These are phyloP conservation scores for Onychomys arenicola DNA, from an alignment of 2,797 vertebrate genomes.

Conservation along the genomic window DNA sequence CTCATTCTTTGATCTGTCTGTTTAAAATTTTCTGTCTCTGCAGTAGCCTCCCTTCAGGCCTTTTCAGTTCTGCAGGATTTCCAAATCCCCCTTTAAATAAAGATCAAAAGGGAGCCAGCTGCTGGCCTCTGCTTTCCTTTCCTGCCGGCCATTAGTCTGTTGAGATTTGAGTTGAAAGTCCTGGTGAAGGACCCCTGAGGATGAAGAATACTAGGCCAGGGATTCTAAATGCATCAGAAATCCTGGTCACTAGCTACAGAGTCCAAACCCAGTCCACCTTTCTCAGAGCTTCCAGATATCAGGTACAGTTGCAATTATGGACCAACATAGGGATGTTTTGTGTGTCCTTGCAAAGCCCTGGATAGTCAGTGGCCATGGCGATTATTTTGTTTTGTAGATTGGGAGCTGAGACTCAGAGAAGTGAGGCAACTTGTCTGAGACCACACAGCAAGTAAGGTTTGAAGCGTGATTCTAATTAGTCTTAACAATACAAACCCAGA, in stretches of 20 bases:
- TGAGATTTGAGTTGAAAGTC: slow-evolving; percentile 67
- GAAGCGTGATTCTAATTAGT: no score
- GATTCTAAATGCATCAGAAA: not conserved
- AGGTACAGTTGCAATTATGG: accelerated
- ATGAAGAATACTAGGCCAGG: accelerated
- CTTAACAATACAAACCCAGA: no score
- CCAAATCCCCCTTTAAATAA: slow-evolving; percentile 82
- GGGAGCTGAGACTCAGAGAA: not conserved
- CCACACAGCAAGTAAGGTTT: not conserved
- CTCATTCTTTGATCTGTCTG: slow-evolving; percentile 60
- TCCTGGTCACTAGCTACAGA: not conserved
- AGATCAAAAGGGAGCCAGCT: slow-evolving; percentile 81
- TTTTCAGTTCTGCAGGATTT: slow-evolving; percentile 70
- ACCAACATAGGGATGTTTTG: accelerated
- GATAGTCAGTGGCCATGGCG: accelerated
- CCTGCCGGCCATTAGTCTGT: slow-evolving; percentile 58
- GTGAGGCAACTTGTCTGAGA: not conserved
- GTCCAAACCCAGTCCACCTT: not conserved
- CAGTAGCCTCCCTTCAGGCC: slow-evolving; percentile 40
- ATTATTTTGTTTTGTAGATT: not conserved
- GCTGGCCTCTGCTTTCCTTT: slow-evolving; percentile 59
- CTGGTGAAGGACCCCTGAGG: slow-evolving; percentile 34
- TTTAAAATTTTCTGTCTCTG: slow-evolving; percentile 61
- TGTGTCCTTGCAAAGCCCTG: not conserved
- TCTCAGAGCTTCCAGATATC: not conserved